Evolutionary conservation across 2,113 vertebrate genomes (phyloP).

Genomic region (Myrmecobius fasciatus): DNA sequence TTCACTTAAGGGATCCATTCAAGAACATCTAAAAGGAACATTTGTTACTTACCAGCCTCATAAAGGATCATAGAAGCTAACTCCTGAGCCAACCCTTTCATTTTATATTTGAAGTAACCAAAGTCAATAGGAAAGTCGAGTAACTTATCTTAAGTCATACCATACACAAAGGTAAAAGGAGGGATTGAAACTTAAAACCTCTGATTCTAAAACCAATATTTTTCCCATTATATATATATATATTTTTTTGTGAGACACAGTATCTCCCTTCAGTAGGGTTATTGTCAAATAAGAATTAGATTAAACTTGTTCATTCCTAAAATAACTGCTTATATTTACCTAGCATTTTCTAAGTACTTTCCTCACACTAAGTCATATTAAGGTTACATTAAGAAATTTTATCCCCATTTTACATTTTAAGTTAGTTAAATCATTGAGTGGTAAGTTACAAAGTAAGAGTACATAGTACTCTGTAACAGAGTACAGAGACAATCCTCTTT

Average conservation of each 20-base stretch:
- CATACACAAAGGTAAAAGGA: background rate
- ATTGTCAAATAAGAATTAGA: background rate
- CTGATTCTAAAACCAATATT: background rate
- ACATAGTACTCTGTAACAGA: no score
- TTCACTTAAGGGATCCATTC: background rate
- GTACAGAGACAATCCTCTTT: background rate
- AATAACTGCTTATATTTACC: background rate
- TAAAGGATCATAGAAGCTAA: background rate
- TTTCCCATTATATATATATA: background rate
- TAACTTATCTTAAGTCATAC: background rate
- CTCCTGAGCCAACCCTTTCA: background rate
- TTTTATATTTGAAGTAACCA: background rate
- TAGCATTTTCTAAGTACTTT: background rate
- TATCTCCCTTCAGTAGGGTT: background rate
- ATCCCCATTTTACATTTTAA: background rate
- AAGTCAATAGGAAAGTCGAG: background rate
- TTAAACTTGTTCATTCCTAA: background rate
- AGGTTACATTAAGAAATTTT: background rate
- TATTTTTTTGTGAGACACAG: background rate
- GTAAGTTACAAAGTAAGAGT: background rate
- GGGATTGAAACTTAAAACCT: background rate
- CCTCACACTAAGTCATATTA: no score
- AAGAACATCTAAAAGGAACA: background rate
- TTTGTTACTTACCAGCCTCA: background rate
- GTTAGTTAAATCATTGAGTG: background rate